Conservation (phyloP, 2,797 vertebrate species). For the Pachyuromys duprasi region DNA sequence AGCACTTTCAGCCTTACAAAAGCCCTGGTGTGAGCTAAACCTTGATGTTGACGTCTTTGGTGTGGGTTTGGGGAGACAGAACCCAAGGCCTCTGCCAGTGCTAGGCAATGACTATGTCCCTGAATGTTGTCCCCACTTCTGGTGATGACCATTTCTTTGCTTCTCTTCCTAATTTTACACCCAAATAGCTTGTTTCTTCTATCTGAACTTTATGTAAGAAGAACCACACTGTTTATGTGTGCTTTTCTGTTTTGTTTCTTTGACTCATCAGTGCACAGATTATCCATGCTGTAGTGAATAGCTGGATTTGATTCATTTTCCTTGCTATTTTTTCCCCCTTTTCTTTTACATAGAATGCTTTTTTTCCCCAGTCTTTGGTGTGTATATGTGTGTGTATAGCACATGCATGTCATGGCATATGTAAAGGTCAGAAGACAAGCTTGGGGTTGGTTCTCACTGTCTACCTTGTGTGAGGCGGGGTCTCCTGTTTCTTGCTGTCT, state of each 20-base stretch:
- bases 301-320: constrained; percentile 27
- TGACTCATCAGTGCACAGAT: neutral
- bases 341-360: neutral
- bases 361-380: neutral
- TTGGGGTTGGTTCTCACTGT: neutral
- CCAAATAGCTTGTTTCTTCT: constrained; percentile 13
- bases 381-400: neutral
- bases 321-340: neutral
- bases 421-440: neutral
- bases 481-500: neutral
- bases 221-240: neutral
- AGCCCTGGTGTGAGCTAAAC: neutral
- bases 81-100: neutral
- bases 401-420: neutral
- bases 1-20: neutral
- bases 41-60: neutral
- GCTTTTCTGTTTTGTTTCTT: constrained; percentile 27
- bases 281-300: neutral
- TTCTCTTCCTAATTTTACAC: constrained; percentile 18
- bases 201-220: constrained; percentile 21
- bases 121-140: neutral
- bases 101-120: neutral
- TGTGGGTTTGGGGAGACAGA: neutral
- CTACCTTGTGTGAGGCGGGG: neutral
- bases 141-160: neutral